Base-by-base conservation (phyloP, 64 coral and sea anemone genomes). In the Cladopsammia gracilis region DNA sequence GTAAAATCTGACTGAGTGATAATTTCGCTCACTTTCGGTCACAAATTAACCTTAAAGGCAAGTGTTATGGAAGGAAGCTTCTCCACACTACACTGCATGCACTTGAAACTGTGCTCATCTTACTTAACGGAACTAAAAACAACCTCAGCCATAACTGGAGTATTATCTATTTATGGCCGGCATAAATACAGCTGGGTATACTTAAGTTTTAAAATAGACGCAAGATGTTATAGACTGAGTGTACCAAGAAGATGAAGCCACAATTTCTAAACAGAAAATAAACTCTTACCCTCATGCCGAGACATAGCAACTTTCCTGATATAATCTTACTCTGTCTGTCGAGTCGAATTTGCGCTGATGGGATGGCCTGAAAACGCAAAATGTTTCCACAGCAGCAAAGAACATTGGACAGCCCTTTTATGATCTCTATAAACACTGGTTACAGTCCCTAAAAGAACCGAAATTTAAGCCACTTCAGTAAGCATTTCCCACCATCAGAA, bases 251-350 rank as follows among this genome's bases (percentile, higher is more conserved):
- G 4, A 57, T 4, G 45, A 48, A 61, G 47, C 52, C 54, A 58
- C 62, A 68, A 59, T 48, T 57, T 58, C 23, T 20, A 75, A 88
- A 93, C 50, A 53, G 69, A 89, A 69, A 76, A 58, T 86, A 66
- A 48, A 60, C 70, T 56, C 53, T 65, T 94, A 94, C 92, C 92
- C 82, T 94, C 92, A 89, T 94, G 92, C 82, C 92, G 92, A 83
- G 92, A 94, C 92, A 94, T 94, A 72, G 92, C 82, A 87, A 75
- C 77, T 89, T 70, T 22, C 61, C 92, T 73, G 71, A 73, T 89
- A 72, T 82, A 56, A 56, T 3, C 53, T 56, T 56, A 54, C 79
- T 64, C 45, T 42, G 43, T 62, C 64, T 84, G 70, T 89, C 69
- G 86, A 64, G 58, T 83, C 58, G 47, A 75, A 57, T 76, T 94